A percentile compares a stretch with the other conserved stretches of the same genome.
Conservation (phyloP, 2,888 invertebrate genomes). For the Nowickia ferox region DNA sequence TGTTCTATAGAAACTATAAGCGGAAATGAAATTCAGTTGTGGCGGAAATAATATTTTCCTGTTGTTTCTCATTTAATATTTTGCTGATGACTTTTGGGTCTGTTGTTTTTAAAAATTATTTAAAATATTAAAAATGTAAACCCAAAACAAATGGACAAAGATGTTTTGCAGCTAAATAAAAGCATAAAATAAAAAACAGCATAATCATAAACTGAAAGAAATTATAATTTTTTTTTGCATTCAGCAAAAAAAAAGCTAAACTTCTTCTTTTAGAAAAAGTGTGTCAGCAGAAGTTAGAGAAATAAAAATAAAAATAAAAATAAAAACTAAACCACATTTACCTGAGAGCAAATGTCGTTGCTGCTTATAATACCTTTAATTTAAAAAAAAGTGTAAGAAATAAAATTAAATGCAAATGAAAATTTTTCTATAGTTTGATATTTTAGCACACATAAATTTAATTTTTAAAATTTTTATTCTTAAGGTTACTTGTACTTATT, state of each 20-base stretch:
- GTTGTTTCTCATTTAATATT: slow-evolving; percentile 60
- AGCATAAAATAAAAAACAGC: background rate
- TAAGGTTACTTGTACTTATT: background rate
- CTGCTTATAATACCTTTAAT: background rate
- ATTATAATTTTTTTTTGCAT: background rate
- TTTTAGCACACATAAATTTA: background rate
- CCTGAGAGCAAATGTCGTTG: background rate
- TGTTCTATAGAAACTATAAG: slow-evolving; percentile 73
- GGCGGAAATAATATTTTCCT: slow-evolving; percentile 78
- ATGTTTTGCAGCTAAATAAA: background rate
- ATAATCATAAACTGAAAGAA: background rate
- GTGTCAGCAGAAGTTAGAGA: background rate
- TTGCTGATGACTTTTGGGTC: slow-evolving; percentile 59
- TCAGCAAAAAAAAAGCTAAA: background rate
- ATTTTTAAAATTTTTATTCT: background rate
- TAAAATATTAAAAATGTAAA: slow-evolving; percentile 22
- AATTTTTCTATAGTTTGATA: background rate
- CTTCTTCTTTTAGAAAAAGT: background rate
- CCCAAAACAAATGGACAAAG: slow-evolving; percentile 15
- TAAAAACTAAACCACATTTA: background rate
- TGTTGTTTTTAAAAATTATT: slow-evolving; percentile 50
- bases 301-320: background rate
- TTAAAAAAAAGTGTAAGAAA: too few relatives aligned
- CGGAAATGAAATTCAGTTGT: slow-evolving; percentile 79
- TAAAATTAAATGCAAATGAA: background rate